Conservation (phyloP, 2,888 invertebrate species). For the Cacoxenus indagator region DNA sequence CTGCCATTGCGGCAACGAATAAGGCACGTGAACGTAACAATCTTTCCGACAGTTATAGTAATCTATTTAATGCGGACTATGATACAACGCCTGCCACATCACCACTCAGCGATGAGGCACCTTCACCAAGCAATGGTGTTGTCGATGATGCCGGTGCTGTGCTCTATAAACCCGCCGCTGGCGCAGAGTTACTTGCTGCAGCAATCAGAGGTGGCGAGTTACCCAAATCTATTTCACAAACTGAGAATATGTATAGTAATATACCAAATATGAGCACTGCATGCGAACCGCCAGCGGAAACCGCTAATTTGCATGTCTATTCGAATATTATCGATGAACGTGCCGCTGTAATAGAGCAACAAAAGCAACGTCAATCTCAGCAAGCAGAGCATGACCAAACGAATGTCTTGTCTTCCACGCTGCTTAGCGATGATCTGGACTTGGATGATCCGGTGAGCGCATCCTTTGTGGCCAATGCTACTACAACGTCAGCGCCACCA, state of each 20-base stretch:
- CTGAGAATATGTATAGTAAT: constrained; percentile 71
- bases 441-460: constrained; percentile 70
- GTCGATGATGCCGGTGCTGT: constrained; percentile 21
- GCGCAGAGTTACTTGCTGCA: constrained; percentile 54
- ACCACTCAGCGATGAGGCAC: constrained; percentile 28
- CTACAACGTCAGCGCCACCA: constrained; percentile 19
- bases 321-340: constrained; percentile 69
- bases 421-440: constrained; percentile 70
- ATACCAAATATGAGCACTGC: constrained; percentile 57
- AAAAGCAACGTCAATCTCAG: constrained; percentile 21
- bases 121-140: constrained; percentile 23
- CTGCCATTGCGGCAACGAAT: constrained; percentile 65
- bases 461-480: constrained; percentile 60
- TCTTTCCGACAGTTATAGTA: constrained; percentile 70
- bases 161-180: constrained; percentile 42
- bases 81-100: constrained; percentile 44
- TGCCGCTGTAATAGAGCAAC: constrained; percentile 44
- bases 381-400: constrained; percentile 35
- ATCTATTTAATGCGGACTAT: constrained; percentile 68
- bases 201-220: constrained; percentile 50
- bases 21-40: constrained; percentile 66
- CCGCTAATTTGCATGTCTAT: constrained; percentile 68
- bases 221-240: constrained; percentile 62
- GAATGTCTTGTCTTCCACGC: constrained; percentile 63
- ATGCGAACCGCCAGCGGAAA: constrained; percentile 40